A percentile compares a stretch with the other conserved stretches of the same genome.
phyloP scores from a whole-genome alignment of 2,888 invertebrate species.

The Lasioglossum morio region DNA sequence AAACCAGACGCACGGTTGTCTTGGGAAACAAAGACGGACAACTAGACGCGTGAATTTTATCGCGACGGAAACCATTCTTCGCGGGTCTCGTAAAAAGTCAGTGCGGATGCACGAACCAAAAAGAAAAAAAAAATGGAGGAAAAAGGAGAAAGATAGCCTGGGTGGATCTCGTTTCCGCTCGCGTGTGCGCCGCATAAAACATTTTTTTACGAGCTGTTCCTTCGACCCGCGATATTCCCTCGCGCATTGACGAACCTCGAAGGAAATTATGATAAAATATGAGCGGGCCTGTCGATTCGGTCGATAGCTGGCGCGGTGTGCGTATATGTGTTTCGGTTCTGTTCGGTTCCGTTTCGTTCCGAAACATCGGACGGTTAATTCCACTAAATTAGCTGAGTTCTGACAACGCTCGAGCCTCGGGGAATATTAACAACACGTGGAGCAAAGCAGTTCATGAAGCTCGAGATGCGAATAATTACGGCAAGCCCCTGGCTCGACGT shows the following conservation, averaged over 20 bases:
- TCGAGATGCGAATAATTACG: slow-evolving; percentile 50
- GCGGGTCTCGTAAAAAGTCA: slow-evolving; percentile 53
- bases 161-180: slow-evolving; percentile 44
- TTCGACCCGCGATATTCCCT: slow-evolving; percentile 24
- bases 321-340: not conserved
- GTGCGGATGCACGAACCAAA: slow-evolving; percentile 33
- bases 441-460: slow-evolving; percentile 57
- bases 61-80: slow-evolving; percentile 58
- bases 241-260: slow-evolving; percentile 22
- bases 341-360: slow-evolving; percentile 15
- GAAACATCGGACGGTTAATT: slow-evolving; percentile 26
- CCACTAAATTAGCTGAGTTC: slow-evolving; percentile 25
- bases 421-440: slow-evolving; percentile 60
- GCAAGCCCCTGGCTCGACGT: slow-evolving; percentile 43
- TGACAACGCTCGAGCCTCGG: slow-evolving; percentile 8
- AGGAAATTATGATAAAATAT: slow-evolving; percentile 45
- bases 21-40: slow-evolving; percentile 56
- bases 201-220: slow-evolving; percentile 33
- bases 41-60: slow-evolving; percentile 58
- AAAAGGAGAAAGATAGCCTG: not conserved
- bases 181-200: slow-evolving; percentile 43
- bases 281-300: slow-evolving; percentile 8
- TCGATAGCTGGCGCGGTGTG: not conserved
- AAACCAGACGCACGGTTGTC: slow-evolving; percentile 20
- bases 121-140: not conserved